A percentile compares a stretch with the other conserved stretches of the same genome.
phyloP scores from a whole-genome alignment of 2,888 invertebrate genomes.

The Hyposoter dolosus region DNA sequence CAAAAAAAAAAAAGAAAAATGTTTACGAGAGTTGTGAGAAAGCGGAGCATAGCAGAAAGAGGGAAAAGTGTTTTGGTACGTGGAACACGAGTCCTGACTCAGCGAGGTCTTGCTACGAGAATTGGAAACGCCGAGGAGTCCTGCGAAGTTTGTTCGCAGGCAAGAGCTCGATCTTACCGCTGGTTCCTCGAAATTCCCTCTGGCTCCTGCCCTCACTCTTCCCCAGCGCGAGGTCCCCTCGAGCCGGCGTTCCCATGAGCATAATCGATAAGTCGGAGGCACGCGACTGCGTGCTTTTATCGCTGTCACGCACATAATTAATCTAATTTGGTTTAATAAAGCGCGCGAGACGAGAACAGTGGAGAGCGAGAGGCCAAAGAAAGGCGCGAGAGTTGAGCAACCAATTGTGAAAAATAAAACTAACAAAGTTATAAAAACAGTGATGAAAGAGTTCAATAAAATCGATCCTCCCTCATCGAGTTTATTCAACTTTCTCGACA shows the following conservation, averaged over 20 bases:
- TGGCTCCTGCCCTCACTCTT: neutral
- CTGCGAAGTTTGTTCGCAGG: conserved; percentile 39
- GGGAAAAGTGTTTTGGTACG: conserved; percentile 1
- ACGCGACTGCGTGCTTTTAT: conserved; percentile 83
- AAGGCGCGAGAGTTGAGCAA: conserved; percentile 42
- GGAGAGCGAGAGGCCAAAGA: conserved; percentile 14
- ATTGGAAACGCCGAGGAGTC: conserved; percentile 31
- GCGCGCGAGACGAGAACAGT: conserved; percentile 69
- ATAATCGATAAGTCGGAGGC: conserved; percentile 83
- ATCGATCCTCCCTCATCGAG: neutral
- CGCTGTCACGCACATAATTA: conserved; percentile 85
- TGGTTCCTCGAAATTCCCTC: conserved; percentile 36
- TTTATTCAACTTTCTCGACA: neutral
- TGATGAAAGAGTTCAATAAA: neutral
- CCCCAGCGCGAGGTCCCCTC: conserved; percentile 7
- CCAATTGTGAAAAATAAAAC: conserved; percentile 31
- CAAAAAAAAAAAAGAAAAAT: neutral
- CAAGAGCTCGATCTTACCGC: conserved; percentile 42
- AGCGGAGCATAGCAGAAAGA: neutral
- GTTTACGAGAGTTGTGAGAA: neutral
- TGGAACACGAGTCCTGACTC: conserved; percentile 35
- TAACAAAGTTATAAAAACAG: conserved; percentile 1
- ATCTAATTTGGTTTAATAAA: conserved; percentile 84
- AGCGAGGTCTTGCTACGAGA: conserved; percentile 8
- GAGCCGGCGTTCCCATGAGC: conserved; percentile 52